Evolutionary conservation across 2,888 invertebrate genomes (phyloP), one percentile per base, ranked within the genome.

Genomic region (Ceramica pisi): DNA sequence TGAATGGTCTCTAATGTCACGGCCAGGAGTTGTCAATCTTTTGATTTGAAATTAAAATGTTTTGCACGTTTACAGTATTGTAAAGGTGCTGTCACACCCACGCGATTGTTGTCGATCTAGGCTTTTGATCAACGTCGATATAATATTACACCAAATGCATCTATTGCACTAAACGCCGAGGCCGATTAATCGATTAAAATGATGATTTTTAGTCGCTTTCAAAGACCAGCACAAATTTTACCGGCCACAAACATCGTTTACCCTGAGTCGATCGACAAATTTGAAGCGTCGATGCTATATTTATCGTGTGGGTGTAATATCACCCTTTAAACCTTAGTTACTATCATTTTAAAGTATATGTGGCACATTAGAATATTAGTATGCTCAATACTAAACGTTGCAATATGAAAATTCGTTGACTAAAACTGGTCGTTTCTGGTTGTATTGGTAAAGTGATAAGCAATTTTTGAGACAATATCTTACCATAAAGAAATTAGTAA

Each of bases 1-100:
- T 96, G 86, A 81, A 81, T 26, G 83, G 83, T 78, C 83, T 90
- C 81, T 50, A 8, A 19, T 8, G 16, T 55, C 44, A 67, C 75
- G 80, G 50, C 77, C 80, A 73, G 67, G 23, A 7, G 35, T 41
- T 48, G 48, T 78, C 75, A 75, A 78, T 55, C 14, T 38, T 51
- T 21, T 8, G 19, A 50, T 76, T 60, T 23, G n/a, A 35, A 75
- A 23, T 5, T 73, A 53, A 2, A 44, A 26, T 10, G 35, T 50
- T 75, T 67, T 75, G 75, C 67, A 67, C 56, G 26, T 75, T 46
- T 57, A 16, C 10, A 21, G 31, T 12, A 35, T 56, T 46, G 5
- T 57, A 21, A 50, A 44, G 57, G 35, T 21, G 21, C 14, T 46
- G 16, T 38, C 35, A 26, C 10, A 55, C 12, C 3, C 14, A 23